A percentile compares a stretch with the other conserved stretches of the same genome.
These are phyloP conservation scores for Petroica traversi DNA, from an alignment of 2,113 vertebrate genomes.

Conservation along the genomic window DNA sequence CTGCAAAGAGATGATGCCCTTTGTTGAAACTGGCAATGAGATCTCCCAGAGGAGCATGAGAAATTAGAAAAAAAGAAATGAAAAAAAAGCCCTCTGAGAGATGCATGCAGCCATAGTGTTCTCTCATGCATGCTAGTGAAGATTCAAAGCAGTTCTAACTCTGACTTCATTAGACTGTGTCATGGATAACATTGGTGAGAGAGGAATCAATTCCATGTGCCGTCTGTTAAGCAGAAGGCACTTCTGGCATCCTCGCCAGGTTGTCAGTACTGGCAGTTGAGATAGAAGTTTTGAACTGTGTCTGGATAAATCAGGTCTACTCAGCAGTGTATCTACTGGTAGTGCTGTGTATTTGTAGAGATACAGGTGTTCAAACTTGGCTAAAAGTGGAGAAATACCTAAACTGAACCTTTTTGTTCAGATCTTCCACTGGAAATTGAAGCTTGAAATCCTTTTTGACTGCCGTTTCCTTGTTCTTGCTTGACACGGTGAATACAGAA, in stretches of 20 bases:
- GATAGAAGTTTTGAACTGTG: not conserved
- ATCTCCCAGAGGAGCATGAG: not conserved
- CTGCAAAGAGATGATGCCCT: constrained; percentile 18
- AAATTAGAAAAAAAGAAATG: not conserved
- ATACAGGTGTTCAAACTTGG: not conserved
- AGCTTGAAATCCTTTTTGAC: not conserved
- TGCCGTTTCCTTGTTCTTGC: not conserved
- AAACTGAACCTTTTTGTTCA: not conserved
- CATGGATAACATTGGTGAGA: not conserved
- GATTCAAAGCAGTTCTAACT: not conserved
- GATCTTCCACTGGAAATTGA: not conserved
- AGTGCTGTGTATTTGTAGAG: not conserved
- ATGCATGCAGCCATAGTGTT: not conserved
- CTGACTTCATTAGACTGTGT: not conserved
- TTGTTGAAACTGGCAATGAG: constrained; percentile 47
- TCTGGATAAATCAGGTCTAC: not conserved
- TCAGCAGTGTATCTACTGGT: not conserved
- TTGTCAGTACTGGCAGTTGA: not conserved
- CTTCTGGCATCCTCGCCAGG: not conserved
- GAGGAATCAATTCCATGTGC: not conserved
- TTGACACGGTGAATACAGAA: not conserved
- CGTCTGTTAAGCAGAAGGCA: not conserved
- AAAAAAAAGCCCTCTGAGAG: not conserved
- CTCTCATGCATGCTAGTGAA: not conserved
- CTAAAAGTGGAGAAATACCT: not conserved